Evolutionary conservation across 2,888 invertebrate genomes (phyloP).

Genomic region (Cordilura impudica): DNA sequence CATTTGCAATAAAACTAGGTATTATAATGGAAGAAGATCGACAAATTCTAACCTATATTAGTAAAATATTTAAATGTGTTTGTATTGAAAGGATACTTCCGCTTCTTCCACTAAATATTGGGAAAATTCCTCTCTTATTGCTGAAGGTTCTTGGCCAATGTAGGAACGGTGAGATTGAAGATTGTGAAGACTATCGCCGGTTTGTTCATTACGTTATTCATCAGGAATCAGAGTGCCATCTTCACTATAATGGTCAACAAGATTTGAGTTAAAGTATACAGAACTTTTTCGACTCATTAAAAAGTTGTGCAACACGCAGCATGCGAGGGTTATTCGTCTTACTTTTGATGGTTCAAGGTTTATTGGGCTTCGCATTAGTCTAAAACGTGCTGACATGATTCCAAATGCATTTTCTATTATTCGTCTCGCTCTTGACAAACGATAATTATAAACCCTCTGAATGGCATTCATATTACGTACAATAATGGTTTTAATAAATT

Average conservation of each 20-base stretch:
- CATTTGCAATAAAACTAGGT: too few species aligned
- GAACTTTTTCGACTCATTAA: neutral
- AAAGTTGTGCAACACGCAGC: constrained; percentile 2
- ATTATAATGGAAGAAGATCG: too few species aligned
- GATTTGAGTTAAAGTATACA: neutral
- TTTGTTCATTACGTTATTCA: neutral
- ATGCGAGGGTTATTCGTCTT: neutral
- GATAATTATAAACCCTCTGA: neutral
- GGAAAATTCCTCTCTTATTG: constrained; percentile 9
- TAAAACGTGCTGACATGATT: too few species aligned
- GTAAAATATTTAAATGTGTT: neutral
- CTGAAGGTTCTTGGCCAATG: neutral
- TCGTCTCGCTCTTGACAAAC: too few species aligned
- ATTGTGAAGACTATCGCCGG: neutral
- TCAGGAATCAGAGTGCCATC: neutral
- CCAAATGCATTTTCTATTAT: too few species aligned
- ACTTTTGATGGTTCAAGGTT: neutral
- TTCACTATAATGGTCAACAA: neutral
- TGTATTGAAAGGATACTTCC: constrained; percentile 6
- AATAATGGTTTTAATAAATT: constrained; percentile 2
- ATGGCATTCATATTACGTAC: neutral
- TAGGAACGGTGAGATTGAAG: neutral
- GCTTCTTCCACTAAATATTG: constrained; percentile 11
- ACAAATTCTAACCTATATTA: too few species aligned
- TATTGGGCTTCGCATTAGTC: too few species aligned